Conservation (phyloP, 2,888 invertebrate species). For the Mesochorus sp. region DNA sequence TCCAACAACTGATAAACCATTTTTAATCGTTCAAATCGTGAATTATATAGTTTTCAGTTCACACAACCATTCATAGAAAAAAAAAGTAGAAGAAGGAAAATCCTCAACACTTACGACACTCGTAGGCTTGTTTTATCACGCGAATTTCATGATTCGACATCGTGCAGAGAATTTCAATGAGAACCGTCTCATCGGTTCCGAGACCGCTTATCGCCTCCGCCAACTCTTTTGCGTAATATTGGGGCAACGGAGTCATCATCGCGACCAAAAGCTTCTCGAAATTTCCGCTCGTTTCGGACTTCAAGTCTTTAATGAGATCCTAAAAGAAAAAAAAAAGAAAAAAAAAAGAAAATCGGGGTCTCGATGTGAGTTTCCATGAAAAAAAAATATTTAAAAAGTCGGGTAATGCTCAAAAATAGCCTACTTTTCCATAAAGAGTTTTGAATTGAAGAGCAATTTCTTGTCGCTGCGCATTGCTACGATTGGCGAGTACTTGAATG, state of each 20-base stretch:
- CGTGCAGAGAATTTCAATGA: constrained; percentile 85
- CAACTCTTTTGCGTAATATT: constrained; percentile 85
- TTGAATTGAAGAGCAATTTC: constrained; percentile 85
- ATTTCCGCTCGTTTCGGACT: constrained; percentile 84
- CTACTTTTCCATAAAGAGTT: constrained; percentile 86
- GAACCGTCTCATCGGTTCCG: constrained; percentile 84
- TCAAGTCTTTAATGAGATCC: constrained; percentile 83
- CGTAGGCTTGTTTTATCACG: constrained; percentile 82
- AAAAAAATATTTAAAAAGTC: too few relatives aligned
- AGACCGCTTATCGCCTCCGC: constrained; percentile 84
- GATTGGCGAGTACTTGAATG: constrained; percentile 84
- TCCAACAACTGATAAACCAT: constrained; percentile 88
- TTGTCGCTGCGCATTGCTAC: constrained; percentile 85
- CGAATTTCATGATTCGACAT: constrained; percentile 84
- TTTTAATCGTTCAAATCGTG: not conserved
- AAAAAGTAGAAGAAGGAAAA: not conserved
- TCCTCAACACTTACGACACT: constrained; percentile 78
- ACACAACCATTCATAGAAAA: not conserved
- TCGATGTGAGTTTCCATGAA: too few relatives aligned
- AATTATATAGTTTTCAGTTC: not conserved
- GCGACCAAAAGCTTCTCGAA: constrained; percentile 84
- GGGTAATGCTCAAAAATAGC: constrained; percentile 5
- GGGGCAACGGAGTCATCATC: constrained; percentile 84
- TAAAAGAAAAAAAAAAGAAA: too few relatives aligned
- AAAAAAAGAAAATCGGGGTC: too few relatives aligned